These are phyloP conservation scores for Orchestia grillus DNA, from an alignment of 1,140 invertebrate species.

Conservation along the genomic window DNA sequence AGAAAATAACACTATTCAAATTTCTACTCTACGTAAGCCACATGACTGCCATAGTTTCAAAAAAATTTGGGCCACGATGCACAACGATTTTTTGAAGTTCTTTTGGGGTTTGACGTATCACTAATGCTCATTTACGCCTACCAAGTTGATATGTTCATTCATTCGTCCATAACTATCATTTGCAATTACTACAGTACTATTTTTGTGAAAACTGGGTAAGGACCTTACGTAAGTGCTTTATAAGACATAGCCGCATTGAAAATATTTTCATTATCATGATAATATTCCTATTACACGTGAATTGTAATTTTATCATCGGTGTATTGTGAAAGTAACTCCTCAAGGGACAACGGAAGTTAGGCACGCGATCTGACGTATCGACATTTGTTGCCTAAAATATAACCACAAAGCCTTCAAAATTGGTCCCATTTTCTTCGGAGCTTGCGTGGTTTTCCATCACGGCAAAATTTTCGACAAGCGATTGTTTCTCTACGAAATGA, in stretches of 20 bases:
- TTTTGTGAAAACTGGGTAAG: too few species aligned
- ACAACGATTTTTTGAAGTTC: too few species aligned
- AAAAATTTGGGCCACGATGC: too few species aligned
- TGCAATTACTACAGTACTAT: too few species aligned
- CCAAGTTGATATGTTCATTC: too few species aligned
- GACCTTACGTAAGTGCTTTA: too few species aligned
- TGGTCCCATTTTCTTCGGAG: neutral
- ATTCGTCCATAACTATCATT: too few species aligned
- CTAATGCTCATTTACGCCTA: too few species aligned
- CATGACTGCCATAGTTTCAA: too few species aligned
- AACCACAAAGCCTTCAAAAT: neutral
- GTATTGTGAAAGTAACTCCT: neutral
- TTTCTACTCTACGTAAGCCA: too few species aligned
- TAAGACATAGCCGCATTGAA: neutral
- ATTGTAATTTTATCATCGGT: neutral
- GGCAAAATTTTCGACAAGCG: constrained; percentile 1
- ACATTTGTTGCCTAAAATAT: neutral
- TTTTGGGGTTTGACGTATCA: too few species aligned
- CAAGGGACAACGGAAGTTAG: neutral
- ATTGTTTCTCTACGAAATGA: constrained; percentile 33
- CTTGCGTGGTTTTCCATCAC: neutral
- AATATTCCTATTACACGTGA: neutral
- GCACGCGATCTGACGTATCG: neutral
- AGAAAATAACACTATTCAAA: too few species aligned
- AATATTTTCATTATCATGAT: neutral